Evolutionary conservation across 1,140 invertebrate species (phyloP).

Genomic region (Tetranychus cinnabarinus): DNA sequence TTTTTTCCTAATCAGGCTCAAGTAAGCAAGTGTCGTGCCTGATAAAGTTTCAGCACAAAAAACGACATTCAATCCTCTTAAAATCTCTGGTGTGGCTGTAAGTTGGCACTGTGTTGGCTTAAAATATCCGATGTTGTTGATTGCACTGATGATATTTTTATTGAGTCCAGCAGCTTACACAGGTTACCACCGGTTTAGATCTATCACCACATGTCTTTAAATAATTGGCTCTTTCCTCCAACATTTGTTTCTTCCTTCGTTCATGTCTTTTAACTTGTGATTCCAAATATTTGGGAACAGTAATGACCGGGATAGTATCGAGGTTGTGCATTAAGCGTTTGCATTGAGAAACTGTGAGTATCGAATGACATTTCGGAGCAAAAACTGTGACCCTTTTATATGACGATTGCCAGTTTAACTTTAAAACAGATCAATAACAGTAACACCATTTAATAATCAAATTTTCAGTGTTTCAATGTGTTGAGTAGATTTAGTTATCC

Average conservation of each 20-base stretch:
- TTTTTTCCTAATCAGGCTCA: conserved; percentile 39
- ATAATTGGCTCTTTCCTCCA: neutral
- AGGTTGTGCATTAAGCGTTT: neutral
- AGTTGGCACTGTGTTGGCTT: conserved; percentile 6
- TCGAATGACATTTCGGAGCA: too few relatives aligned
- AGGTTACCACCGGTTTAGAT: conserved; percentile 10
- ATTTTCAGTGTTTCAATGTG: too few relatives aligned
- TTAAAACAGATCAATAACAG: too few relatives aligned
- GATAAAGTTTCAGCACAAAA: conserved; percentile 76
- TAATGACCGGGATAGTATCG: conserved; percentile 11
- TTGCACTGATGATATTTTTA: neutral
- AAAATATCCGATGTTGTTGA: neutral
- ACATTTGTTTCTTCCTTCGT: neutral
- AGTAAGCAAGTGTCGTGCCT: conserved; percentile 73
- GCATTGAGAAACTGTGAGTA: too few relatives aligned
- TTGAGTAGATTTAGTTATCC: too few relatives aligned
- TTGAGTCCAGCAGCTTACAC: neutral
- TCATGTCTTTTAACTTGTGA: conserved; percentile 6
- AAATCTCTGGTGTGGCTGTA: conserved; percentile 27
- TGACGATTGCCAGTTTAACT: too few relatives aligned
- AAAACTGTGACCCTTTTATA: too few relatives aligned
- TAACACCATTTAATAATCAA: too few relatives aligned
- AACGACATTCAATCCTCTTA: conserved; percentile 37
- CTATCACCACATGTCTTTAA: conserved; percentile 4
- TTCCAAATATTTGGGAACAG: conserved; percentile 11